Conservation (phyloP, 2,888 invertebrate genomes). For the Leptinotarsa tumamoca region DNA sequence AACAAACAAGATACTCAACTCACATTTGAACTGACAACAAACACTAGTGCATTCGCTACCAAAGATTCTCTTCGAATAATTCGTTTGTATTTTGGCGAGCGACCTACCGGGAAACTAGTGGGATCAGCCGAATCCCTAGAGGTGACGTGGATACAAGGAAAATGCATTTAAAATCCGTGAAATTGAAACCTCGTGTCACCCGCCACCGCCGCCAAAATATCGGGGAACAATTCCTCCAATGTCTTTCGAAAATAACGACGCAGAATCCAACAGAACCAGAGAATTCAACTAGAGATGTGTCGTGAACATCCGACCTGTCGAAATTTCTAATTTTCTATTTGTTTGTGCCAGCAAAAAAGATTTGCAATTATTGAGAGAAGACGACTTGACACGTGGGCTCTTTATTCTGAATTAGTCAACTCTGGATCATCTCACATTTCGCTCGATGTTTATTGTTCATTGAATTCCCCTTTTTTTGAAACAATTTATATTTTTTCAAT, state of each 20-base stretch:
- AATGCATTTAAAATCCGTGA: constrained; percentile 46
- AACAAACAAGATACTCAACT: neutral
- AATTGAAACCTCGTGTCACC: constrained; percentile 37
- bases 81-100: constrained; percentile 21
- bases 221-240: constrained; percentile 35
- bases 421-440: too few species aligned
- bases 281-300: neutral
- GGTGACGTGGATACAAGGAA: constrained; percentile 42
- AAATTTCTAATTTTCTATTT: neutral
- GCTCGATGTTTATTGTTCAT: too few species aligned
- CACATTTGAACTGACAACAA: constrained; percentile 8
- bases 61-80: constrained; percentile 10
- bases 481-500: too few species aligned
- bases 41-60: constrained; percentile 12
- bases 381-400: neutral
- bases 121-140: constrained; percentile 33
- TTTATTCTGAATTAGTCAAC: neutral
- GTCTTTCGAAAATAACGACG: constrained; percentile 25
- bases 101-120: constrained; percentile 32
- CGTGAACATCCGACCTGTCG: neutral
- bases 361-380: too few species aligned
- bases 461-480: too few species aligned
- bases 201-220: constrained; percentile 23
- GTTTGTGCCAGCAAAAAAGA: neutral
- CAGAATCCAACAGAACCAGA: constrained; percentile 27